Percentiles rank a stretch among this genome's conserved stretches.
Evolutionary conservation across 2,113 vertebrate species (phyloP).

Genomic region (Acanthisitta chloris): DNA sequence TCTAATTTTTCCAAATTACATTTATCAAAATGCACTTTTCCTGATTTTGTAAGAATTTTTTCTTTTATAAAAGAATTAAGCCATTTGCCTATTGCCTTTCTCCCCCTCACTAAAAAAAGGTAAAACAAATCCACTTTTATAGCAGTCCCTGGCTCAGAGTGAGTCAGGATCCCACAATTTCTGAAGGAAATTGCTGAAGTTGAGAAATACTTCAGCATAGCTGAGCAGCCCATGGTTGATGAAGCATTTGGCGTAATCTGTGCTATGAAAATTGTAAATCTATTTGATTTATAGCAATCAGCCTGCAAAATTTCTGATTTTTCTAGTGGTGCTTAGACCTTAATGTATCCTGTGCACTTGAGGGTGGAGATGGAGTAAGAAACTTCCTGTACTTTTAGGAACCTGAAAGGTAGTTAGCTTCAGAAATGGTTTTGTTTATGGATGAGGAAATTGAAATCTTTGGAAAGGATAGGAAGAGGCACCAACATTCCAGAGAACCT

Average conservation of each 20-base stretch:
- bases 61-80: background rate
- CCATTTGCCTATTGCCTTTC: background rate
- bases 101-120: background rate
- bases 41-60: background rate
- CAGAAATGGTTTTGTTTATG: background rate
- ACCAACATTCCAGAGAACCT: background rate
- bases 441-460: background rate
- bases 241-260: background rate
- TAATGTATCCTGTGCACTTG: background rate
- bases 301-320: background rate
- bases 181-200: background rate
- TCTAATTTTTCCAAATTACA: background rate
- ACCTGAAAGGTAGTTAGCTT: conserved; percentile 13
- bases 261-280: background rate
- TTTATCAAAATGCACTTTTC: background rate
- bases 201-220: background rate
- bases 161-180: background rate
- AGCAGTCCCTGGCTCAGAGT: background rate
- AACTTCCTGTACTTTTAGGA: background rate
- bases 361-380: background rate
- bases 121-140: background rate
- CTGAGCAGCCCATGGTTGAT: background rate
- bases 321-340: background rate
- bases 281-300: background rate
- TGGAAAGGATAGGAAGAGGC: background rate